phyloP scores from a whole-genome alignment of 2,888 invertebrate genomes.

The Chirona hameri region DNA sequence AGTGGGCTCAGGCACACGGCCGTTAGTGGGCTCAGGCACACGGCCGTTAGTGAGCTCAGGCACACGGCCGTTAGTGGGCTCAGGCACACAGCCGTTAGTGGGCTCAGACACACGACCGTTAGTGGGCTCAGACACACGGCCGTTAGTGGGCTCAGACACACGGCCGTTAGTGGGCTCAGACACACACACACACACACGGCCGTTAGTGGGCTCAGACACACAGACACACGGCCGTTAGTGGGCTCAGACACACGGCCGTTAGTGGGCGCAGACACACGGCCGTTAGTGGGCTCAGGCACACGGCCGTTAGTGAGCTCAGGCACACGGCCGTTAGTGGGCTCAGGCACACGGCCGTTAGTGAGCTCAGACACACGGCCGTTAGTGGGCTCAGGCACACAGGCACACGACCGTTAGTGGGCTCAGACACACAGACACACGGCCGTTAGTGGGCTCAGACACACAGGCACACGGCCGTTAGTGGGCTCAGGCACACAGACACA shows the following conservation, averaged over 20 bases:
- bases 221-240: no score
- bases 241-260: conserved; percentile 31
- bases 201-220: not conserved
- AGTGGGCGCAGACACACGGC: not conserved
- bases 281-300: no score
- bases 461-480: conserved; percentile 33
- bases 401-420: conserved; percentile 12
- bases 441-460: not conserved
- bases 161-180: not conserved
- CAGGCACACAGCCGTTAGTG: no score
- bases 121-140: not conserved
- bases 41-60: not conserved
- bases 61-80: no score
- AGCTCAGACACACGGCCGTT: no score
- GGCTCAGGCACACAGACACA: not conserved
- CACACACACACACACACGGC: conserved; percentile 35
- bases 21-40: conserved; percentile 30
- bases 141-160: no score
- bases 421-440: not conserved
- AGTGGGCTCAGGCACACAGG: conserved; percentile 31
- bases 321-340: conserved; percentile 12
- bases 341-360: no score
- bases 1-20: not conserved
- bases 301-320: not conserved
- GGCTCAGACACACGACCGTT: conserved; percentile 31